These are phyloP conservation scores for Gymnocephalus cernua DNA, from an alignment of 2,113 vertebrate genomes.

Conservation along the genomic window DNA sequence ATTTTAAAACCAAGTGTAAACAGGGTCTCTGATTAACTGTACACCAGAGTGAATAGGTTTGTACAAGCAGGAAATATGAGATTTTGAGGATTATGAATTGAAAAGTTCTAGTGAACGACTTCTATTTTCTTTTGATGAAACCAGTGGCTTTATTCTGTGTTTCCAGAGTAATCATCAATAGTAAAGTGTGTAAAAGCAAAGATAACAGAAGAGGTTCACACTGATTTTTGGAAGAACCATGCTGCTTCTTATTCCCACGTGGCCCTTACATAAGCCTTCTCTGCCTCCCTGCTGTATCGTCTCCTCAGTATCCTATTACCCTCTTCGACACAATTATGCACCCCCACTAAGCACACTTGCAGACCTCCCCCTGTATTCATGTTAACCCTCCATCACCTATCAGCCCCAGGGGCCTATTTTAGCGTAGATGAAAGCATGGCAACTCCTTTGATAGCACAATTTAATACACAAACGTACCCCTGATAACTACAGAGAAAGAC, in stretches of 20 bases:
- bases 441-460: slow-evolving; percentile 65
- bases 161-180: slow-evolving; percentile 26
- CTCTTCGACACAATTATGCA: slow-evolving; percentile 49
- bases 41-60: slow-evolving; percentile 2
- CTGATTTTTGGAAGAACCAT: slow-evolving; percentile 10
- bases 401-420: slow-evolving; percentile 48
- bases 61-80: not conserved
- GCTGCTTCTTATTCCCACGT: slow-evolving; percentile 30
- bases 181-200: slow-evolving; percentile 21
- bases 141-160: slow-evolving; percentile 7
- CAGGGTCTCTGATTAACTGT: not conserved
- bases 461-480: slow-evolving; percentile 53
- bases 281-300: slow-evolving; percentile 3
- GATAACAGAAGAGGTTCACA: slow-evolving; percentile 16
- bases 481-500: slow-evolving; percentile 42
- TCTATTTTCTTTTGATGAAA: slow-evolving; percentile 14
- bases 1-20: not conserved
- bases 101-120: not conserved
- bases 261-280: slow-evolving; percentile 22
- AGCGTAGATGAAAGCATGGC: slow-evolving; percentile 58
- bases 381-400: slow-evolving; percentile 57
- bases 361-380: slow-evolving; percentile 45
- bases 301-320: slow-evolving; percentile 29
- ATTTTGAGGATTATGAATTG: slow-evolving; percentile 11
- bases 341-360: slow-evolving; percentile 22